Conservation (phyloP, 37 sponge, comb jelly and placozoan genomes). For the Ephydatia muelleri region DNA sequence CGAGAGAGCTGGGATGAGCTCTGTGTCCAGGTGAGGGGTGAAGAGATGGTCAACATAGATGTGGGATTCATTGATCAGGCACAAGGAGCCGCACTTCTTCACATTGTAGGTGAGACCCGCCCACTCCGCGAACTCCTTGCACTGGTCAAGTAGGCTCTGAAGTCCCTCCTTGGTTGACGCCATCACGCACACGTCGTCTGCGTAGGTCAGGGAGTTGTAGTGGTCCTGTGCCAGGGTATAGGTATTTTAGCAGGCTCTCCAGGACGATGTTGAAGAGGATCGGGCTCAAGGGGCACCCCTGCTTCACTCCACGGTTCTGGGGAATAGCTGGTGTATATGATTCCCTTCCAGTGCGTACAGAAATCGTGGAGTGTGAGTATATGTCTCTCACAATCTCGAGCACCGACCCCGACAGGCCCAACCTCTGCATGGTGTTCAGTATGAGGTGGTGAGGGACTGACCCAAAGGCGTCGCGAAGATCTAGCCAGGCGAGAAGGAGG, state of each 20-base stretch:
- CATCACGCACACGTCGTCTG: slow-evolving; percentile 25
- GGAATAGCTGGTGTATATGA: slow-evolving; percentile 9
- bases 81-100: slow-evolving; percentile 34
- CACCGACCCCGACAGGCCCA: background rate
- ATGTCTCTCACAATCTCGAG: slow-evolving; percentile 20
- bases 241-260: background rate
- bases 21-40: background rate
- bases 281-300: slow-evolving; percentile 47
- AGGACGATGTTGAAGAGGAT: slow-evolving; percentile 37
- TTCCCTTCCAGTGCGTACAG: background rate
- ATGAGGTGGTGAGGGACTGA: slow-evolving; percentile 31
- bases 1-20: slow-evolving; percentile 9
- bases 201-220: slow-evolving; percentile 12
- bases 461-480: slow-evolving; percentile 49
- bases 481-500: slow-evolving; percentile 31
- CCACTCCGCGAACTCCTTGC: slow-evolving; percentile 22
- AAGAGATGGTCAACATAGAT: background rate
- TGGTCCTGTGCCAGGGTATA: background rate
- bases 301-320: slow-evolving; percentile 26
- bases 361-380: slow-evolving; percentile 5
- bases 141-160: background rate
- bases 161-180: slow-evolving; percentile 11
- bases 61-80: background rate
- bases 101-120: slow-evolving; percentile 19
- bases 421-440: background rate